phyloP scores from a whole-genome alignment of 2,888 invertebrate genomes.

The Leucophora obtusa region DNA sequence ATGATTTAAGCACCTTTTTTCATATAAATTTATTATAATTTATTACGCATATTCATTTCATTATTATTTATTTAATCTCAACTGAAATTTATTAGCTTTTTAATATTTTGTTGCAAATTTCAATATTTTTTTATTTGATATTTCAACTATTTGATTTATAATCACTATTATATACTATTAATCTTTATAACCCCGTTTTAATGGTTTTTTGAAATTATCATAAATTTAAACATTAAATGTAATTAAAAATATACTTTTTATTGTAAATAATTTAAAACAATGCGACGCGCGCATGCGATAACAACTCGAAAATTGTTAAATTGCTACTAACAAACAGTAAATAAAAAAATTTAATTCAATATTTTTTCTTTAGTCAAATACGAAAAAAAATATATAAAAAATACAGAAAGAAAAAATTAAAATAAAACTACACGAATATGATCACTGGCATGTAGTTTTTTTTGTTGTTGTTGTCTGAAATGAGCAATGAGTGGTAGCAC shows the following conservation, averaged over 20 bases:
- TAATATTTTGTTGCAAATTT: neutral
- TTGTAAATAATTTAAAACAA: constrained; percentile 34
- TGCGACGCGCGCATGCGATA: constrained; percentile 77
- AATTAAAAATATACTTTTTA: neutral
- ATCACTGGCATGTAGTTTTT: constrained; percentile 40
- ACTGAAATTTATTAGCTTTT: neutral
- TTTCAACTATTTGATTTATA: neutral
- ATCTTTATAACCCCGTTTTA: neutral
- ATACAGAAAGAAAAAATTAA: constrained; percentile 35
- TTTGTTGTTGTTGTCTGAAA: constrained; percentile 48
- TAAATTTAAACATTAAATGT: neutral
- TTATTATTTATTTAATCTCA: no score
- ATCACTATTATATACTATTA: neutral
- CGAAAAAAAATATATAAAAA: constrained; percentile 51
- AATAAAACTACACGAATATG: constrained; percentile 48
- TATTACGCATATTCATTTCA: no score
- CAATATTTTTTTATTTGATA: neutral
- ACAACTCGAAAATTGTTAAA: constrained; percentile 78
- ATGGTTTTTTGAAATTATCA: neutral
- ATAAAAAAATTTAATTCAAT: constrained; percentile 76
- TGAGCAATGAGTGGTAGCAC: constrained; percentile 56
- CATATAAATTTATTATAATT: neutral
- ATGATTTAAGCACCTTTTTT: neutral
- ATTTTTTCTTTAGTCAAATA: constrained; percentile 74
- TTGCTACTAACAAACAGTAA: constrained; percentile 75